A percentile compares a stretch with the other conserved stretches of the same genome.
These are phyloP conservation scores for Pseudomugil tenellus DNA, from an alignment of 2,797 vertebrate species.

Conservation along the genomic window DNA sequence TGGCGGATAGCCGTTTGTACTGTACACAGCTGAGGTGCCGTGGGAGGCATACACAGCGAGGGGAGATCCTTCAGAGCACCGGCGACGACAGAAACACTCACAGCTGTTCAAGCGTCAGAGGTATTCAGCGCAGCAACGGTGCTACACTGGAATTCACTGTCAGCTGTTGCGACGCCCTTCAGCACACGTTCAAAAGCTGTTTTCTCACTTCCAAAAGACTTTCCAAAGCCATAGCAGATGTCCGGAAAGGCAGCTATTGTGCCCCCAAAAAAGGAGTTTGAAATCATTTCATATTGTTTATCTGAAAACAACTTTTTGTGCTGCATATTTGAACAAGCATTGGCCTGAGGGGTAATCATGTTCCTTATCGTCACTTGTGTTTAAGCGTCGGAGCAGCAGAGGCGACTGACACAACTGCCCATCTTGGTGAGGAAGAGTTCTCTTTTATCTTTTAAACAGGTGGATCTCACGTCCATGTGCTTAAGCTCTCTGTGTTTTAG, in stretches of 20 bases:
- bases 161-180: conserved; percentile 34
- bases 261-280: conserved; percentile 13
- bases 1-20: conserved; percentile 8
- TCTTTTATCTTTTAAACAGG: conserved; percentile 22
- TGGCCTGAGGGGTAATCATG: conserved; percentile 54
- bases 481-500: conserved; percentile 76
- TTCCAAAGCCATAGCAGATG: conserved; percentile 18
- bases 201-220: conserved; percentile 16
- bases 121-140: conserved; percentile 35
- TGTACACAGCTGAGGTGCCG: conserved; percentile 22
- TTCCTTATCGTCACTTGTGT: conserved; percentile 30
- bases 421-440: conserved; percentile 38
- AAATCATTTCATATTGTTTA: conserved; percentile 42
- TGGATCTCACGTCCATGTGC: conserved; percentile 72
- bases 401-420: conserved; percentile 20
- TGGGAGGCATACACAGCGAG: conserved; percentile 1
- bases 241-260: conserved; percentile 39
- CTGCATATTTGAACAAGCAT: conserved; percentile 43
- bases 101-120: conserved; percentile 57
- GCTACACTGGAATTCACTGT: conserved; percentile 43
- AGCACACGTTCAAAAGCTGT: conserved; percentile 32
- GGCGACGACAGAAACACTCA: conserved; percentile 34
- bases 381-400: conserved; percentile 14
- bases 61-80: conserved; percentile 28
- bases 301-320: conserved; percentile 47